Evolutionary conservation across 2,888 invertebrate genomes (phyloP).

Genomic region (Dusona sp.): DNA sequence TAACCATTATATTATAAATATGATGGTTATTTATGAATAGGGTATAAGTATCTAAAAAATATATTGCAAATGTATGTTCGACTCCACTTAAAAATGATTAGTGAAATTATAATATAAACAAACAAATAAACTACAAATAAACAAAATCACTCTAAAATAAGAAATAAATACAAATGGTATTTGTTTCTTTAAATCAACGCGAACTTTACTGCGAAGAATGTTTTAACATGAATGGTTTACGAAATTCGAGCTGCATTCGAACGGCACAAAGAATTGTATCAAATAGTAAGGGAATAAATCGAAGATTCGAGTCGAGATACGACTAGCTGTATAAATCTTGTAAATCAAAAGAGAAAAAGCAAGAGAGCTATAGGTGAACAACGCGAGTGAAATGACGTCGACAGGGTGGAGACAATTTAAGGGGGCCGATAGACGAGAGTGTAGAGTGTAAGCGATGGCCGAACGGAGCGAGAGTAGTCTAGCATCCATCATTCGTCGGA

Average conservation of each 20-base stretch:
- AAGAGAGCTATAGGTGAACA: constrained; percentile 34
- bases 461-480: constrained; percentile 68
- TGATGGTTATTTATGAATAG: too few species aligned
- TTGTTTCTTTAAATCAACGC: too few species aligned
- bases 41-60: too few species aligned
- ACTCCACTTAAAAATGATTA: too few species aligned
- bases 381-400: constrained; percentile 15
- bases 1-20: too few species aligned
- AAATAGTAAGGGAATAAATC: neutral
- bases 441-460: constrained; percentile 66
- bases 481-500: constrained; percentile 82
- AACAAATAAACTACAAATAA: too few species aligned
- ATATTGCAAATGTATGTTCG: too few species aligned
- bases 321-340: constrained; percentile 12
- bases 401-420: constrained; percentile 39
- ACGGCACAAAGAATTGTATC: neutral
- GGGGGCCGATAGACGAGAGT: constrained; percentile 31
- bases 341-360: constrained; percentile 14
- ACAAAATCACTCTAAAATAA: too few species aligned
- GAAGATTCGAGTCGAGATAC: neutral
- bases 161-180: too few species aligned
- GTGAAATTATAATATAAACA: too few species aligned
- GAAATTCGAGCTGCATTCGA: neutral
- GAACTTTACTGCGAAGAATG: too few species aligned
- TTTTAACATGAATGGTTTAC: neutral